Evolutionary conservation across 2,888 invertebrate genomes (phyloP).

Genomic region (Phoronis australis): DNA sequence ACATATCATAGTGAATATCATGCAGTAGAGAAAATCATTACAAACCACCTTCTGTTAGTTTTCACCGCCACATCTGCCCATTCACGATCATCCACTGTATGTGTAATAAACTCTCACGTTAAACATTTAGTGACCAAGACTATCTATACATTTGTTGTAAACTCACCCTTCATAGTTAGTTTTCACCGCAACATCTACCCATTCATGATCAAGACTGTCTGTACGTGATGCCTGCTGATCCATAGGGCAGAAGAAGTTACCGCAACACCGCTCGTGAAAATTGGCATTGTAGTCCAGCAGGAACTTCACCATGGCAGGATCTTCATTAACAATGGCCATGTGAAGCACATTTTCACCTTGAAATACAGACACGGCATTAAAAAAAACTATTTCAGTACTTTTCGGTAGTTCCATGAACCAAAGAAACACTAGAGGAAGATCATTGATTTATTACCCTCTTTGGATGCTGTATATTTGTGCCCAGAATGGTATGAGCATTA

Average conservation of each 20-base stretch:
- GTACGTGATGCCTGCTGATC: constrained; percentile 87
- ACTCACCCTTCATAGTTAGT: constrained; percentile 51
- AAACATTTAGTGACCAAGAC: too few species aligned
- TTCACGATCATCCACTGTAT: too few species aligned
- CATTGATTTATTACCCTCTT: not conserved
- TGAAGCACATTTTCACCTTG: constrained; percentile 92
- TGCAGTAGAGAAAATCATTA: too few species aligned
- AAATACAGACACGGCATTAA: too few species aligned
- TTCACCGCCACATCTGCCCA: too few species aligned
- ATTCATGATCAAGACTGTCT: constrained; percentile 86
- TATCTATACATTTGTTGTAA: too few species aligned
- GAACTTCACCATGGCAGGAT: constrained; percentile 94
- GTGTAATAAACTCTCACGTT: too few species aligned
- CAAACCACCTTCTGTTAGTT: too few species aligned
- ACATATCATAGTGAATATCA: too few species aligned
- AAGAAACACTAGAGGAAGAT: not conserved
- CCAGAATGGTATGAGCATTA: not conserved
- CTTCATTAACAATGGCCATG: constrained; percentile 97
- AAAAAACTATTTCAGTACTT: too few species aligned
- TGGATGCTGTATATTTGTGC: not conserved
- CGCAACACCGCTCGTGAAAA: constrained; percentile 83
- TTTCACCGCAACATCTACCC: constrained; percentile 73
- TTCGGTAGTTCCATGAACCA: not conserved
- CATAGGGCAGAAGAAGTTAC: constrained; percentile 94
- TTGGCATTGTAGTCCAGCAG: constrained; percentile 85